Percentiles rank a stretch among this genome's conserved stretches.
Conservation (phyloP, 2,888 invertebrate genomes). For the Acholoe squamosa region DNA sequence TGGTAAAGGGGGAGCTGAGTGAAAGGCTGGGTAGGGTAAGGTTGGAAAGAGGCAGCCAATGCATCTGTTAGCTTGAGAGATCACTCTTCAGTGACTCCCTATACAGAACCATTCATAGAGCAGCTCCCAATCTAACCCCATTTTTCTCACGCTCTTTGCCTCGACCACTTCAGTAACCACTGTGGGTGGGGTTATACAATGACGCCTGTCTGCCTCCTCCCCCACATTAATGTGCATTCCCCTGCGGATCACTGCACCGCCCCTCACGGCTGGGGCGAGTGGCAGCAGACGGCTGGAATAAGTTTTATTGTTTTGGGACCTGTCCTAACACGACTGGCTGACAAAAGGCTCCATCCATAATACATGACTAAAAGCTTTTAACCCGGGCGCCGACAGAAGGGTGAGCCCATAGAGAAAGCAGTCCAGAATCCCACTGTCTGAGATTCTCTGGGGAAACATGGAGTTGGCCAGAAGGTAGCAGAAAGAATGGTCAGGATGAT, state of each 20-base stretch:
- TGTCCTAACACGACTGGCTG: constrained; percentile 16
- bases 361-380: constrained; percentile 38
- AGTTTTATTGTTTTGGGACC: constrained; percentile 41
- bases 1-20: background rate
- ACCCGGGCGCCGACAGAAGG: background rate
- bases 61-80: background rate
- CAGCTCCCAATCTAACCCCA: background rate
- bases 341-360: constrained; percentile 17
- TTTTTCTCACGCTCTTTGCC: constrained; percentile 2
- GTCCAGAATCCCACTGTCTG: background rate
- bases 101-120: background rate
- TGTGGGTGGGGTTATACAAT: constrained; percentile 11
- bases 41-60: background rate
- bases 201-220: background rate
- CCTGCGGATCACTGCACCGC: constrained; percentile 17
- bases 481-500: constrained; percentile 13
- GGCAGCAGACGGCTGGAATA: constrained; percentile 37
- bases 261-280: background rate
- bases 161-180: background rate
- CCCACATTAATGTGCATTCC: constrained; percentile 9
- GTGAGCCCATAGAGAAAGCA: background rate
- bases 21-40: background rate
- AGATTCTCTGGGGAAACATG: background rate
- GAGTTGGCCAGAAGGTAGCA: background rate
- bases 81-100: background rate